Conservation (phyloP, 2,888 invertebrate species). For the Linnaemya tessellans region DNA sequence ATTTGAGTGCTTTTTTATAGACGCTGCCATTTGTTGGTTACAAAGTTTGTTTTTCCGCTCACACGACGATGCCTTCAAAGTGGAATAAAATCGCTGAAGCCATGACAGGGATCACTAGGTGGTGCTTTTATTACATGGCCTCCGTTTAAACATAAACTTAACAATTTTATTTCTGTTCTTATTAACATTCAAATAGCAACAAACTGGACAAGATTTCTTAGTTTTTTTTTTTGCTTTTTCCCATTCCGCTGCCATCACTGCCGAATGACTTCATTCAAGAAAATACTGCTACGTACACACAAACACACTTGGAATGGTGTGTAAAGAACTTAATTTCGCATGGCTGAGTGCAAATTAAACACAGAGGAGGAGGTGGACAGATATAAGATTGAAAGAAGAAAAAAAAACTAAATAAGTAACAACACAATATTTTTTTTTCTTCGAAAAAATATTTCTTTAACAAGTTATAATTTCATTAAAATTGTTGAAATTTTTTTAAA, state of each 20-base stretch:
- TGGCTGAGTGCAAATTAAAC: not conserved
- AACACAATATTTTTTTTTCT: conserved; percentile 34
- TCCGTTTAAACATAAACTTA: conserved; percentile 68
- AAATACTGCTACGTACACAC: not conserved
- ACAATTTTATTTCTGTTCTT: conserved; percentile 64
- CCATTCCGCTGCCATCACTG: conserved; percentile 31
- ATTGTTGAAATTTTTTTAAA: conserved; percentile 67
- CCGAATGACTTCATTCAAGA: conserved; percentile 57
- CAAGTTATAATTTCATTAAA: conserved; percentile 72
- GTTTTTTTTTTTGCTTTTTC: conserved; percentile 30
- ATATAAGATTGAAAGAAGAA: conserved; percentile 31
- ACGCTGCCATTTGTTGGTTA: conserved; percentile 22
- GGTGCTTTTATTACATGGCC: conserved; percentile 71
- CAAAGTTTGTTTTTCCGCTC: conserved; percentile 37
- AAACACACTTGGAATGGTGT: conserved; percentile 16
- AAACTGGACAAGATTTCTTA: conserved; percentile 27
- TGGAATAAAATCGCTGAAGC: conserved; percentile 37
- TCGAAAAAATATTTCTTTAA: conserved; percentile 68
- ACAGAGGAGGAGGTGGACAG: conserved; percentile 51
- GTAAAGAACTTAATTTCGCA: conserved; percentile 57
- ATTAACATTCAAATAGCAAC: conserved; percentile 67
- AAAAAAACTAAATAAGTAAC: conserved; percentile 18
- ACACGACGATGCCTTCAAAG: not conserved
- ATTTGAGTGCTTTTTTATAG: conserved; percentile 23
- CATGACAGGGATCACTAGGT: conserved; percentile 64